Conservation (phyloP, 2,113 vertebrate species). For the Charadrius vociferus region DNA sequence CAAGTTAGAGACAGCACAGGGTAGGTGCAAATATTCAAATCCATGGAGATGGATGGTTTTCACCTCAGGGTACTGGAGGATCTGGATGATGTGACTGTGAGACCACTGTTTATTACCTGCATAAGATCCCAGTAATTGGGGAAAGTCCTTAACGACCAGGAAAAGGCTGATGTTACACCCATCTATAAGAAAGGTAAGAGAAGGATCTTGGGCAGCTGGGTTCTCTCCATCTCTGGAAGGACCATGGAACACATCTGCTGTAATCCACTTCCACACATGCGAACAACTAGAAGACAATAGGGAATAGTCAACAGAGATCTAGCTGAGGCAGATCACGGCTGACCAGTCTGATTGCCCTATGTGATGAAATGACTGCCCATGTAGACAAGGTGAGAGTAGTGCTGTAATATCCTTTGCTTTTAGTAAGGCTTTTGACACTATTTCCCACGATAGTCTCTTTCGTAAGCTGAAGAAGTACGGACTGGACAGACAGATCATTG, state of each 20-base stretch:
- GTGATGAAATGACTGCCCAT: neutral
- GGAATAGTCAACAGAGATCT: neutral
- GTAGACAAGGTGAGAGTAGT: neutral
- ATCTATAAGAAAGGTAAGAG: neutral
- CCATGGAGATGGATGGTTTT: neutral
- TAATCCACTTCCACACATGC: neutral
- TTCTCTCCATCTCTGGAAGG: neutral
- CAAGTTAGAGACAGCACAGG: neutral
- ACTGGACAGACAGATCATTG: neutral
- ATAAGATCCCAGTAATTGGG: neutral
- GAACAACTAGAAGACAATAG: neutral
- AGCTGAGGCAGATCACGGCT: neutral
- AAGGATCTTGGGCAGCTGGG: neutral
- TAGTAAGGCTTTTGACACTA: neutral
- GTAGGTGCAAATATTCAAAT: neutral
- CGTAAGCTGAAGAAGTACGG: neutral
- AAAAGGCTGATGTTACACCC: neutral
- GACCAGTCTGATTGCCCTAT: neutral
- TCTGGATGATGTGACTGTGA: neutral
- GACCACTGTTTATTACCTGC: neutral
- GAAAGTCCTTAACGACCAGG: neutral
- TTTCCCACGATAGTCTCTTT: neutral
- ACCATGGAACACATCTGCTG: neutral
- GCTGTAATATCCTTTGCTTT: neutral
- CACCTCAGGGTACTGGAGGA: neutral